A percentile compares a stretch with the other conserved stretches of the same genome.
Evolutionary conservation across 2,113 vertebrate species (phyloP).

Genomic region (Epinephelus fuscoguttatus): DNA sequence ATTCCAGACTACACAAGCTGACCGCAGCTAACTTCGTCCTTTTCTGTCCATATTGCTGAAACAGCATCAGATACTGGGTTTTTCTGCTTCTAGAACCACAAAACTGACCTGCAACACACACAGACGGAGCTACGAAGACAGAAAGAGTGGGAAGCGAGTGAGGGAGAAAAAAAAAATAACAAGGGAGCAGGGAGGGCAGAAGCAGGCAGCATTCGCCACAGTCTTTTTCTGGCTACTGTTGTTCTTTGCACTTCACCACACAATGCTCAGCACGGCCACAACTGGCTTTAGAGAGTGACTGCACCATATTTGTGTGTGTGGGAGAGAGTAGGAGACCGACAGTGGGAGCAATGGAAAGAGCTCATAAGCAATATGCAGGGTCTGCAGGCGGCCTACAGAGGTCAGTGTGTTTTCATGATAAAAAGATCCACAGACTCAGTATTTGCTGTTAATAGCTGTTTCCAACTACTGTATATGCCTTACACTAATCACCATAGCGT

Average conservation of each 20-base stretch:
- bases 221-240: slow-evolving; percentile 80
- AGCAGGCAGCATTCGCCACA: slow-evolving; percentile 60
- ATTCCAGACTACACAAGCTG: slow-evolving; percentile 44
- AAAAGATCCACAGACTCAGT: not conserved
- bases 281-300: slow-evolving; percentile 48
- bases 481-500: too few relatives aligned
- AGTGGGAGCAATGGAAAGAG: not conserved
- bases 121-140: not conserved
- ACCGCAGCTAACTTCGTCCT: slow-evolving; percentile 61
- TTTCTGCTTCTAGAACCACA: slow-evolving; percentile 60
- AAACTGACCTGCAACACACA: slow-evolving; percentile 37
- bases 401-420: slow-evolving; percentile 61
- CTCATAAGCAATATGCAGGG: slow-evolving; percentile 37
- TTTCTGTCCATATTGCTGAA: slow-evolving; percentile 58
- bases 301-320: slow-evolving; percentile 39
- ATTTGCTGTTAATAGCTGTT: not conserved
- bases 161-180: slow-evolving; percentile 19
- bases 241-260: slow-evolving; percentile 70
- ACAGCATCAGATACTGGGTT: slow-evolving; percentile 41
- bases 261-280: slow-evolving; percentile 66
- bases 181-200: slow-evolving; percentile 22
- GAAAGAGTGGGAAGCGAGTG: slow-evolving; percentile 8
- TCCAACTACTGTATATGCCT: not conserved
- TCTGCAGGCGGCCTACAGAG: slow-evolving; percentile 56
- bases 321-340: not conserved